A percentile compares a stretch with the other conserved stretches of the same genome.
These are phyloP conservation scores for Cepaea nemoralis DNA, from an alignment of 1,140 invertebrate species.

Conservation along the genomic window DNA sequence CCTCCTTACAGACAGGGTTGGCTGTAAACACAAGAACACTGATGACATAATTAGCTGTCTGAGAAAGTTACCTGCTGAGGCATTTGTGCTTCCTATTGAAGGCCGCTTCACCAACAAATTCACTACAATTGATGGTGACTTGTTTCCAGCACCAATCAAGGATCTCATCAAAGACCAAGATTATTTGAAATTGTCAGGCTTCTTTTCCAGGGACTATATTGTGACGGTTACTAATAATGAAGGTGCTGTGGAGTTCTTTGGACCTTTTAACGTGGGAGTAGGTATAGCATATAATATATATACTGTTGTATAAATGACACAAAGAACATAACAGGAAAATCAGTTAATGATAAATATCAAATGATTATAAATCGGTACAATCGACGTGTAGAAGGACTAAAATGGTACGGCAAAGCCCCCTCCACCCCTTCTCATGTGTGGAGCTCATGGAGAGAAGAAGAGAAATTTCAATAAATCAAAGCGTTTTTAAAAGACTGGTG, in stretches of 20 bases:
- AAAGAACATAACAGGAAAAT: no score
- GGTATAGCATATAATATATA: background rate
- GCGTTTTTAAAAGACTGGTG: no score
- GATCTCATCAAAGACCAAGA: slow-evolving; percentile 1
- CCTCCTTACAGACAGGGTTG: slow-evolving; percentile 5
- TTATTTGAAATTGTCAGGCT: background rate
- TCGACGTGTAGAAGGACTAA: no score
- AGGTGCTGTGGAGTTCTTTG: background rate
- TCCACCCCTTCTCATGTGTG: no score
- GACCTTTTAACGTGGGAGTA: background rate
- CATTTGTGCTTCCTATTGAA: background rate
- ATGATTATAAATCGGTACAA: no score
- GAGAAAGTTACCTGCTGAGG: background rate
- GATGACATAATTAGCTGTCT: slow-evolving; percentile 10
- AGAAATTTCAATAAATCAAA: no score
- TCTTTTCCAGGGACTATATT: background rate
- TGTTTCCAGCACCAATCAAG: slow-evolving; percentile 3
- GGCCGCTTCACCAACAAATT: slow-evolving; percentile 24
- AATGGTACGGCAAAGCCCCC: no score
- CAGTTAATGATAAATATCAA: no score
- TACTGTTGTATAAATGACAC: no score
- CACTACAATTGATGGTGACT: slow-evolving; percentile 17
- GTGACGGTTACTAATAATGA: slow-evolving; percentile 12
- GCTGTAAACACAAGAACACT: background rate
- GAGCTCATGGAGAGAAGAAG: no score